Base-by-base conservation (phyloP, 1,140 invertebrate species). In the Drosophila baimaii region DNA sequence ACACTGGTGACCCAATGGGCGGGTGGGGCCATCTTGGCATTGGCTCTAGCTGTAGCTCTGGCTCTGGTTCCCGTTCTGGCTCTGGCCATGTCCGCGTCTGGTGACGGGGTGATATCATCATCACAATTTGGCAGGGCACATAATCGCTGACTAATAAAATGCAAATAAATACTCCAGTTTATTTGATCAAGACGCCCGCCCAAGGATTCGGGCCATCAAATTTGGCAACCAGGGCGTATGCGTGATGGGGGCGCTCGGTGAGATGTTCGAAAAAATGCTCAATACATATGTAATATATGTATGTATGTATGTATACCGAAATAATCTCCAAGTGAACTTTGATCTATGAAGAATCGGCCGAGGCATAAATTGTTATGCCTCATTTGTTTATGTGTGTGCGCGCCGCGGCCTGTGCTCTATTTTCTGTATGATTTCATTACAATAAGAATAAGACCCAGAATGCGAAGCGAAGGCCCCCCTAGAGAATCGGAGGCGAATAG, bases 121-220 rank as follows among this genome's bases (percentile, higher is more conserved):
- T 86, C 82, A 62, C 79, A 69, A 88, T 88, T 86, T 82, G 79
- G 83, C 83, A 86, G 78, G 81, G 63, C 62, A 76, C 62, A 82
- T 86, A 86, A 85, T 81, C 71, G 81, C 54, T 68, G 64, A 64
- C 82, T 79, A 86, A 88, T 88, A 81, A 79, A 88, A 88, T 86
- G 75, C 62, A 88, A 86, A 86, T 88, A 86, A 86, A 76, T 79
- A 76, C 43, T 83, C 44, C 51, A 64, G 43, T 83, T 65, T 79
- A 59, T 68, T 79, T 64, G 63, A 61, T 55, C 76, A 52, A 62
- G 69, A 33, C 69, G 66, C 69, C 64, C 69, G 66, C 69, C 64
- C 27, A 27, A 47, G 64, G 61, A 68, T 46, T 9, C 27, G 12
- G 23, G 59, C 8, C 61, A 33, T 21, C 44, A 64, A 61, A 64